Evolutionary conservation across 2,113 vertebrate genomes (phyloP), one percentile per base, ranked within the genome.

Genomic region (Struthio camelus): DNA sequence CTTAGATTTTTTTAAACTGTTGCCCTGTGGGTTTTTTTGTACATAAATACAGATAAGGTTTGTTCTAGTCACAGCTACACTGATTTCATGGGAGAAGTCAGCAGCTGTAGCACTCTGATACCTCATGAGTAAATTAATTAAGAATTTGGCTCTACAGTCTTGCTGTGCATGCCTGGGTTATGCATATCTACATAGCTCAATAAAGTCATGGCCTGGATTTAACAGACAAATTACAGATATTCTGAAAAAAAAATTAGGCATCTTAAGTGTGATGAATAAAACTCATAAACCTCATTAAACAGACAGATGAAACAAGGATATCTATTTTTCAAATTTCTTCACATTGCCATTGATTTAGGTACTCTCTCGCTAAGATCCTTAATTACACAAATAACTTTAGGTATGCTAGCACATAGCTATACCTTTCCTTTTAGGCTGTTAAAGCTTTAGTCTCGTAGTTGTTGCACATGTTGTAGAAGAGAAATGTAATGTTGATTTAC

Each of bases 331-430:
- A 93, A 82, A 95, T 94, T 92, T 81, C 30, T 73, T 81, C 24
- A 34, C 15, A 34, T 77, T 14, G 54, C 36, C 56, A 78, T 51
- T 76, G 56, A 75, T 87, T 91, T 80, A 70, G 42, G 50, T 85
- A 80, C 48, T 80, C 71, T 44, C 92, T 90, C 40, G 38, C 75
- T 87, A 86, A 85, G 54, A 5, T 65, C 23, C 34, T n/a, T 87
- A 87, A 81, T 80, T n/a, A 80, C 51, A 81, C 51, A 44, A 58
- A 56, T 89, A 89, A 95, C 89, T 95, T 94, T 89, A 93, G 91
- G 94, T 92, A 79, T 96, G 66, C 64, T 18, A 79, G 80, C 95
- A 85, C 18, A 80, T 66, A 96, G 90, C 77, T 51, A 94, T 96
- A 94, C 62, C 44, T 96, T 96, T 90, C 73, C 75, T 87, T 87